Percentiles rank a stretch among this genome's conserved stretches.
These are phyloP conservation scores for Papilio glaucus DNA, from an alignment of 1,140 invertebrate species.

Conservation along the genomic window DNA sequence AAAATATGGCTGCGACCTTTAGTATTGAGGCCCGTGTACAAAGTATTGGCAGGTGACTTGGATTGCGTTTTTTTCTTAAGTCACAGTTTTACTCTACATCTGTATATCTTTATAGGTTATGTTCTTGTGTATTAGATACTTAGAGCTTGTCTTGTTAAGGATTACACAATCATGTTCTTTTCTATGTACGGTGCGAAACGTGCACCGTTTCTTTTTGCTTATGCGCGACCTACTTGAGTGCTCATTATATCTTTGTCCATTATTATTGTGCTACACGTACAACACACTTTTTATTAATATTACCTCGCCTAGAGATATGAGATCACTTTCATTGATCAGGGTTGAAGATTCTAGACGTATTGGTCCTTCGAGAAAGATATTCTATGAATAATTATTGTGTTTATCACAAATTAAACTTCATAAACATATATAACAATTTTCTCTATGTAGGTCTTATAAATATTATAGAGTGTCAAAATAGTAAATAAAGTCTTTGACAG, in stretches of 20 bases:
- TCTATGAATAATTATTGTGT: too few species aligned
- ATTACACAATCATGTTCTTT: conserved; percentile 2
- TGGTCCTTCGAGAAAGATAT: conserved; percentile 4
- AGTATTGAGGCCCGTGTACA: not conserved
- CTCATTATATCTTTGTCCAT: not conserved
- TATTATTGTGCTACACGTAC: not conserved
- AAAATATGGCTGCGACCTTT: conserved; percentile 28
- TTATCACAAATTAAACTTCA: too few species aligned
- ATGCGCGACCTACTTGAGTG: conserved; percentile 1
- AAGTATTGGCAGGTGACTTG: not conserved
- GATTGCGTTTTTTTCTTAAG: not conserved
- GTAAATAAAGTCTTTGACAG: too few species aligned
- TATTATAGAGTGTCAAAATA: too few species aligned
- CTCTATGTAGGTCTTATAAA: too few species aligned
- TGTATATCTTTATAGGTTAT: too few species aligned
- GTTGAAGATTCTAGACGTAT: too few species aligned
- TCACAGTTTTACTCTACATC: too few species aligned
- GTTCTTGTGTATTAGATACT: too few species aligned
- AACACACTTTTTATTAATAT: conserved; percentile 8
- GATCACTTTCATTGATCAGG: too few species aligned
- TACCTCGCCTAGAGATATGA: too few species aligned
- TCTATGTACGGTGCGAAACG: not conserved
- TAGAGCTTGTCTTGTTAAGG: not conserved
- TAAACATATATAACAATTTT: too few species aligned
- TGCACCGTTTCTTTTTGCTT: conserved; percentile 17